A percentile compares a stretch with the other conserved stretches of the same genome.
Conservation (phyloP, 2,888 invertebrate species). For the Euplexia lucipara region DNA sequence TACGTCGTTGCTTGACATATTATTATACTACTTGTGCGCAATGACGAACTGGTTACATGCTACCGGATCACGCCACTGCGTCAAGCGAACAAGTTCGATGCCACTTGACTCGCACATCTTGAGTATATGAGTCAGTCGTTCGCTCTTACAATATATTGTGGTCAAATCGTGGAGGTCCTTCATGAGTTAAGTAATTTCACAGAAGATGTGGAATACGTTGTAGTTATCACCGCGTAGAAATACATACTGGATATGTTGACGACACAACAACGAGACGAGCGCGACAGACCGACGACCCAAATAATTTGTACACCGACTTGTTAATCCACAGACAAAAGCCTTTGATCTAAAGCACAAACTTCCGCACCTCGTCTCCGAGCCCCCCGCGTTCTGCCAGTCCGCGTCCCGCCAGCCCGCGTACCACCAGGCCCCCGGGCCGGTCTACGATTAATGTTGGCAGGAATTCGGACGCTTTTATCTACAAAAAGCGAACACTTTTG, state of each 20-base stretch:
- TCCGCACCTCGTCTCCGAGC: slow-evolving; percentile 55
- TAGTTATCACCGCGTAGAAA: not conserved
- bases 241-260: not conserved
- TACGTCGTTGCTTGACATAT: slow-evolving; percentile 16
- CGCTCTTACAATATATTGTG: no score
- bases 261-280: not conserved
- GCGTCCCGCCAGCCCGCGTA: not conserved
- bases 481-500: slow-evolving; percentile 68
- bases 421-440: not conserved
- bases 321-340: slow-evolving; percentile 83
- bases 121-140: no score
- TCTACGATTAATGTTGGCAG: slow-evolving; percentile 67
- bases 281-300: slow-evolving; percentile 54
- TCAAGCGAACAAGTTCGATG: no score
- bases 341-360: slow-evolving; percentile 80
- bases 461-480: slow-evolving; percentile 74
- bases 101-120: no score
- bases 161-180: no score
- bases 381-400: no score
- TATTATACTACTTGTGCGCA: no score
- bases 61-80: no score
- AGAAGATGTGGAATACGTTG: no score
- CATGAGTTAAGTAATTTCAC: no score
- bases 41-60: no score
- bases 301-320: slow-evolving; percentile 76